A percentile compares a stretch with the other conserved stretches of the same genome.
These are phyloP conservation scores for Trichopria drosophilae DNA, from an alignment of 2,888 invertebrate genomes.

Conservation along the genomic window DNA sequence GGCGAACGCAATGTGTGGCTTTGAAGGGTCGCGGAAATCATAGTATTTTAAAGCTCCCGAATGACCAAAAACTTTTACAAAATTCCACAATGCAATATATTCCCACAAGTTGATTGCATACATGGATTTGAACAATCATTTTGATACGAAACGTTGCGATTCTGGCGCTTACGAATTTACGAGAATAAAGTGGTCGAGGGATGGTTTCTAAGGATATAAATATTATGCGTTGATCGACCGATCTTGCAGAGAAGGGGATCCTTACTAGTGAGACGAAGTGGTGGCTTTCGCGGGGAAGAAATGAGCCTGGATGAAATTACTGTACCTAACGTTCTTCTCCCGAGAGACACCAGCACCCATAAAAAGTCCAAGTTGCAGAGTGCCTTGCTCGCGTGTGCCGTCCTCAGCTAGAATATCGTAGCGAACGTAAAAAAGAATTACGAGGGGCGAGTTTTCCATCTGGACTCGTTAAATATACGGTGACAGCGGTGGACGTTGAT, in stretches of 20 bases:
- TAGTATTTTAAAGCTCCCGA: no score
- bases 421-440: conserved; percentile 31
- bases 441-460: conserved; percentile 42
- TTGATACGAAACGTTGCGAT: no score
- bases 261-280: conserved; percentile 18
- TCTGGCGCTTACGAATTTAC: no score
- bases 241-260: not conserved
- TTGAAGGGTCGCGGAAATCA: no score
- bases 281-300: conserved; percentile 9
- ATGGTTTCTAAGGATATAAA: no score
- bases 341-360: conserved; percentile 12
- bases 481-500: conserved; percentile 44
- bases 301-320: conserved; percentile 18
- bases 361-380: conserved; percentile 12
- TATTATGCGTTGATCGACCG: conserved; percentile 26
- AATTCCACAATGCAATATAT: no score
- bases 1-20: no score
- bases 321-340: conserved; percentile 11
- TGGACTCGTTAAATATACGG: conserved; percentile 47
- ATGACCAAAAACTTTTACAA: no score
- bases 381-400: conserved; percentile 3
- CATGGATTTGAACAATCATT: no score
- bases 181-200: no score
- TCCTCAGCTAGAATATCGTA: not conserved
- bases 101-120: no score